Percentiles rank a stretch among this genome's conserved stretches.
These are phyloP conservation scores for Drosophila burlai DNA, from an alignment of 1,140 invertebrate species.

Conservation along the genomic window DNA sequence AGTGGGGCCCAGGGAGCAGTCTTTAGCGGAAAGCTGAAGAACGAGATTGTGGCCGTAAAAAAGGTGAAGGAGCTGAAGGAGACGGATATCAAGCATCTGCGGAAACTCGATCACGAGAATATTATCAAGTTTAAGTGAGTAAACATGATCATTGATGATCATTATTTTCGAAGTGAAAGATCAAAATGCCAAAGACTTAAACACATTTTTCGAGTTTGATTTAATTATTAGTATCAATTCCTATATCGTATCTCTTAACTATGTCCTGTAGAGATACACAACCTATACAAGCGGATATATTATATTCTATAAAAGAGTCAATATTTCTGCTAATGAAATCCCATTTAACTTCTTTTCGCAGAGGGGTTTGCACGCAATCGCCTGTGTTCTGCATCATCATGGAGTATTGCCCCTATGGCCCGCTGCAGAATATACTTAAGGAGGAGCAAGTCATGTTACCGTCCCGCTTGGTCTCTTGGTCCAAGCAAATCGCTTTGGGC, in stretches of 20 bases:
- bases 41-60: slow-evolving; percentile 97
- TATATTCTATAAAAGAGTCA: not conserved
- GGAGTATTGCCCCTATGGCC: slow-evolving; percentile 98
- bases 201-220: not conserved
- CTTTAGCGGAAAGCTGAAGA: slow-evolving; percentile 94
- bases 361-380: slow-evolving; percentile 96
- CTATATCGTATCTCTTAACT: too few species aligned
- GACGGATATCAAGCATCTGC: slow-evolving; percentile 96
- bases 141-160: not conserved
- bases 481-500: slow-evolving; percentile 97
- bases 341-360: slow-evolving; percentile 70
- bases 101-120: slow-evolving; percentile 98
- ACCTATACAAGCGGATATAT: not conserved
- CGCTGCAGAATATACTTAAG: slow-evolving; percentile 95
- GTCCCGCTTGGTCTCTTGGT: slow-evolving; percentile 94
- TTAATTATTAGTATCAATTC: too few species aligned
- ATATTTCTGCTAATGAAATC: not conserved
- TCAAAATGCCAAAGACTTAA: too few species aligned
- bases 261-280: not conserved
- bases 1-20: slow-evolving; percentile 98
- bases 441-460: slow-evolving; percentile 93
- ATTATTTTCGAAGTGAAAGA: not conserved
- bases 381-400: slow-evolving; percentile 98
- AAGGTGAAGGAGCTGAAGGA: slow-evolving; percentile 97
- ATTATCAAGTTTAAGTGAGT: slow-evolving; percentile 96